A percentile compares a stretch with the other conserved stretches of the same genome.
These are phyloP conservation scores for Mesembrinibis cayennensis DNA, from an alignment of 2,113 vertebrate species.

Conservation along the genomic window DNA sequence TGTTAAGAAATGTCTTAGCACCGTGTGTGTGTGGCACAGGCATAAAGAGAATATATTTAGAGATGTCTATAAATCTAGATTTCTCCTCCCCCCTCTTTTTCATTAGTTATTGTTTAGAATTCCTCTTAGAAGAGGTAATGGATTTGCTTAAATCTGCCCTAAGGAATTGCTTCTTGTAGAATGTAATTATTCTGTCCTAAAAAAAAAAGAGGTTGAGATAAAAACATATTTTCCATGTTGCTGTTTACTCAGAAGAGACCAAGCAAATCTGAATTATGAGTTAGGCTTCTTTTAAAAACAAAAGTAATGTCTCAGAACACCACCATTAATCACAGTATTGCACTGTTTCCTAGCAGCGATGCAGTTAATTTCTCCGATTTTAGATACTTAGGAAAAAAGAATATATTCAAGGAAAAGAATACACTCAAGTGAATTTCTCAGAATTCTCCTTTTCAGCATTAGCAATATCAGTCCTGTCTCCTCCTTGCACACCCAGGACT, in stretches of 20 bases:
- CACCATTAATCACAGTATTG: background rate
- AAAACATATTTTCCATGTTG: background rate
- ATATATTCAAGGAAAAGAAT: background rate
- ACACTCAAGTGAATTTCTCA: background rate
- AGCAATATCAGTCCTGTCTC: background rate
- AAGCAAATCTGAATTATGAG: background rate
- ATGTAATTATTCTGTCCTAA: background rate
- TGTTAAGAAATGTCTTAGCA: background rate
- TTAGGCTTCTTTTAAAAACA: background rate
- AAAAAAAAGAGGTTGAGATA: background rate
- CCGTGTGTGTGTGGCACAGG: background rate
- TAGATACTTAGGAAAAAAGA: background rate
- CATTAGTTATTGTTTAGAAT: background rate
- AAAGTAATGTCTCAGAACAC: background rate
- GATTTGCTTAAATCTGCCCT: constrained; percentile 39
- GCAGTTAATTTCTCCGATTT: background rate
- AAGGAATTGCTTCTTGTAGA: background rate
- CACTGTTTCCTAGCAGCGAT: background rate
- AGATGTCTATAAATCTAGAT: background rate
- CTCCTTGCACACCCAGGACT: background rate
- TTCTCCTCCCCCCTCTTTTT: background rate
- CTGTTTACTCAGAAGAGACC: background rate
- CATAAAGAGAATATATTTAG: background rate
- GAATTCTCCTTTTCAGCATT: background rate
- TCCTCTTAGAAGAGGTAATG: constrained; percentile 14